Evolutionary conservation across 1,140 invertebrate genomes (phyloP).

Genomic region (Meteorus sp.): DNA sequence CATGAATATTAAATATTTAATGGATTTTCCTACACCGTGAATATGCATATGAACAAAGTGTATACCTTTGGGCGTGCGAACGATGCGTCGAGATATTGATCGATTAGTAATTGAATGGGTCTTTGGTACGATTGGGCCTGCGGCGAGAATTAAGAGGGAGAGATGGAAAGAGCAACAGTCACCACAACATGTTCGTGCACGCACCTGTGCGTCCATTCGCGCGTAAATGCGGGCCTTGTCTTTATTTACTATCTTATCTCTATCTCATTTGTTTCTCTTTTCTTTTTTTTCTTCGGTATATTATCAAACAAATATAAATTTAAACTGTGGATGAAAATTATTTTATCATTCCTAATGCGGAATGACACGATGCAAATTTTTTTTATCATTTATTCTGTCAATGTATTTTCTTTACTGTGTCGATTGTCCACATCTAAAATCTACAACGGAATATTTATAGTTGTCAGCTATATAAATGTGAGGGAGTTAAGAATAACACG

Average conservation of each 20-base stretch:
- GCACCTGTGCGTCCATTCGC: slow-evolving; percentile 18
- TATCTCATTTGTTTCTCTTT: background rate
- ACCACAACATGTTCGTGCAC: background rate
- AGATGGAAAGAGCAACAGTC: background rate
- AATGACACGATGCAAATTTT: too few relatives aligned
- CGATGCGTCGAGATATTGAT: slow-evolving; percentile 33
- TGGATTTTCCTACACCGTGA: too few relatives aligned
- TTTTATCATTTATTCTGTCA: too few relatives aligned
- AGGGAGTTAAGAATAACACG: too few relatives aligned
- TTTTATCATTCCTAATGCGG: too few relatives aligned
- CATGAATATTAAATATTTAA: too few relatives aligned
- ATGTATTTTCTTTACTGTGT: too few relatives aligned
- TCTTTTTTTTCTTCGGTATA: background rate
- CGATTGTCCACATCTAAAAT: too few relatives aligned
- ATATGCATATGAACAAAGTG: background rate
- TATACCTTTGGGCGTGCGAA: slow-evolving; percentile 25
- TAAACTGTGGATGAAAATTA: too few relatives aligned
- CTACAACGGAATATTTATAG: too few relatives aligned
- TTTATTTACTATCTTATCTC: background rate
- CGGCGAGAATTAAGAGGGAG: slow-evolving; percentile 14
- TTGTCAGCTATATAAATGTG: too few relatives aligned
- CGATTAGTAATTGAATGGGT: slow-evolving; percentile 33
- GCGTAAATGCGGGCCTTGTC: background rate
- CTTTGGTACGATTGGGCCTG: slow-evolving; percentile 27
- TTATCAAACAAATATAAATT: too few relatives aligned